Percentiles rank a stretch among this genome's conserved stretches.
Evolutionary conservation across 1,140 invertebrate species (phyloP).

Genomic region (Leptestheria dahalacensis): DNA sequence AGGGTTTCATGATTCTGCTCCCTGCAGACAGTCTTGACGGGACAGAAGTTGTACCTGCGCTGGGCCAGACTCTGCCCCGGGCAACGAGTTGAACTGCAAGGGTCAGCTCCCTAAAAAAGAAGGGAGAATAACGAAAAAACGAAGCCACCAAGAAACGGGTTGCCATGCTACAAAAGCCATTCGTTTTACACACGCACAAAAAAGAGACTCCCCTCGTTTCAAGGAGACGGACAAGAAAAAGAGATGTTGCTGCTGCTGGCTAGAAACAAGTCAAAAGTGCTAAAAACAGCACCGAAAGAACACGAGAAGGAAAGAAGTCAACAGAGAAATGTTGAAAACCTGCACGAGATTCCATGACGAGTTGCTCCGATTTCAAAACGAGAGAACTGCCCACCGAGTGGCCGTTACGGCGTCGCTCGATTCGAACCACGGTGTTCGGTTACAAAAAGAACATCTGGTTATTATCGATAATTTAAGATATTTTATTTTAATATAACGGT

Average conservation of each 20-base stretch:
- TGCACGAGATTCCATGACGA: neutral
- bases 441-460: neutral
- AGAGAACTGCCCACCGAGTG: neutral
- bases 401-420: neutral
- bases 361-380: neutral
- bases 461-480: neutral
- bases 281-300: neutral
- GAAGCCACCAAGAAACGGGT: neutral
- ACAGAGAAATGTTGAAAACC: neutral
- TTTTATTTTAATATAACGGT: too few relatives aligned
- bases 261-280: neutral
- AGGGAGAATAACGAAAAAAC: neutral
- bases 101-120: too few relatives aligned
- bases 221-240: too few relatives aligned
- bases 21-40: neutral
- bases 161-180: neutral
- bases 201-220: too few relatives aligned
- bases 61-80: neutral
- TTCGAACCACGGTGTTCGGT: neutral
- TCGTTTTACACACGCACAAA: too few relatives aligned
- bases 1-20: neutral
- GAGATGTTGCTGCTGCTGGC: neutral
- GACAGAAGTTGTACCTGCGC: neutral
- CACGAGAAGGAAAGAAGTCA: neutral
- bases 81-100: too few relatives aligned